These are phyloP conservation scores for Leptinotarsa defecta DNA, from an alignment of 1,140 invertebrate genomes.

Conservation along the genomic window DNA sequence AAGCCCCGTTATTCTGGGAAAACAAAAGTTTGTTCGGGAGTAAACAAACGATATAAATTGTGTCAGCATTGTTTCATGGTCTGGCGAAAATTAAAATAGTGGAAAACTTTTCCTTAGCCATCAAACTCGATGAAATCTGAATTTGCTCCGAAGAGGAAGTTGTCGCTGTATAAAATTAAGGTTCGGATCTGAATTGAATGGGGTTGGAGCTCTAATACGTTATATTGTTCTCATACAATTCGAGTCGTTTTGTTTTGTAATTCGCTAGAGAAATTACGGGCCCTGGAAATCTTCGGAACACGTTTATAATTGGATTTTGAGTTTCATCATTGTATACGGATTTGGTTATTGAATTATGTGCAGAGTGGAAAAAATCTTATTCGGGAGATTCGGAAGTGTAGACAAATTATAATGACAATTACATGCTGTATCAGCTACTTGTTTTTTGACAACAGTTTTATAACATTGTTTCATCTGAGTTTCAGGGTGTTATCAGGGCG, in stretches of 20 bases:
- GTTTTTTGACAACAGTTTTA: no score
- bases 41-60: conserved; percentile 4
- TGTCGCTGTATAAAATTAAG: neutral
- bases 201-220: neutral
- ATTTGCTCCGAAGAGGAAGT: neutral
- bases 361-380: no score
- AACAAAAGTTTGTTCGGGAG: neutral
- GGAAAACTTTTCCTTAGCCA: neutral
- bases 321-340: neutral
- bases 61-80: neutral
- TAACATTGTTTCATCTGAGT: no score
- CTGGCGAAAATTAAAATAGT: neutral
- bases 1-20: no score
- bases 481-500: no score
- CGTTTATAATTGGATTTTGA: neutral
- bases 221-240: conserved; percentile 4
- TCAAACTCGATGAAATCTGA: conserved; percentile 3
- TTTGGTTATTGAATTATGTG: neutral
- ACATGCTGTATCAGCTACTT: no score
- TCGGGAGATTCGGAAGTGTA: no score
- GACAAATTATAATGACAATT: no score
- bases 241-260: neutral
- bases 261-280: neutral
- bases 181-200: neutral
- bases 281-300: no score